These are phyloP conservation scores for Actinemys pallida DNA, from an alignment of 2,113 vertebrate genomes.

Conservation along the genomic window DNA sequence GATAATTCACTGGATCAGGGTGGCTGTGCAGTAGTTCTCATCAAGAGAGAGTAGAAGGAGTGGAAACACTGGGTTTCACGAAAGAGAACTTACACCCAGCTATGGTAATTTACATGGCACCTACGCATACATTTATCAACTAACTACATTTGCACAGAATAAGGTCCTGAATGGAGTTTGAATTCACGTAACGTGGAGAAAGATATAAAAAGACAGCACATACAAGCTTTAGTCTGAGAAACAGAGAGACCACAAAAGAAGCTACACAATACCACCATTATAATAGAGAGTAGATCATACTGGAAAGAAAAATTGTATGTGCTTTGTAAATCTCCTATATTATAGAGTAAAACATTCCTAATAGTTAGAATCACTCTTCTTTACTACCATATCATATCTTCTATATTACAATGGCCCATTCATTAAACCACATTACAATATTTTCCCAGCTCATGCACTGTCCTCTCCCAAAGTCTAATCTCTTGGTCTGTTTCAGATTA, in stretches of 20 bases:
- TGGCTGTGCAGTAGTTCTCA: neutral
- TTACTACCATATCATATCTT: neutral
- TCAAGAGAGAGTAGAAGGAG: neutral
- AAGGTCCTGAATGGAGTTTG: neutral
- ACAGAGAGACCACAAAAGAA: conserved; percentile 28
- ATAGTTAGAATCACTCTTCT: neutral
- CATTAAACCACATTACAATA: neutral
- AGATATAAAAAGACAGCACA: conserved; percentile 23
- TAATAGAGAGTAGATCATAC: neutral
- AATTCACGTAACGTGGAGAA: neutral
- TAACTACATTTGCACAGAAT: neutral
- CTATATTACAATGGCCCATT: neutral
- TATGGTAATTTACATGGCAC: neutral
- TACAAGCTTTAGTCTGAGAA: neutral
- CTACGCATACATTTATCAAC: neutral
- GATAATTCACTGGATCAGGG: neutral
- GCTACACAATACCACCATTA: neutral
- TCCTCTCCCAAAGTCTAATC: neutral
- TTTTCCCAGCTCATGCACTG: neutral
- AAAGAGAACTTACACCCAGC: neutral
- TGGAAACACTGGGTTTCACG: neutral
- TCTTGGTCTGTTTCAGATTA: conserved; percentile 4
- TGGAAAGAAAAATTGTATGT: neutral
- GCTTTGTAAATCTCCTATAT: conserved; percentile 5
- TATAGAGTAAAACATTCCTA: neutral